Conservation (phyloP, 53 echinoderm and acorn worm species). For the Mesocentrotus franciscanus region DNA sequence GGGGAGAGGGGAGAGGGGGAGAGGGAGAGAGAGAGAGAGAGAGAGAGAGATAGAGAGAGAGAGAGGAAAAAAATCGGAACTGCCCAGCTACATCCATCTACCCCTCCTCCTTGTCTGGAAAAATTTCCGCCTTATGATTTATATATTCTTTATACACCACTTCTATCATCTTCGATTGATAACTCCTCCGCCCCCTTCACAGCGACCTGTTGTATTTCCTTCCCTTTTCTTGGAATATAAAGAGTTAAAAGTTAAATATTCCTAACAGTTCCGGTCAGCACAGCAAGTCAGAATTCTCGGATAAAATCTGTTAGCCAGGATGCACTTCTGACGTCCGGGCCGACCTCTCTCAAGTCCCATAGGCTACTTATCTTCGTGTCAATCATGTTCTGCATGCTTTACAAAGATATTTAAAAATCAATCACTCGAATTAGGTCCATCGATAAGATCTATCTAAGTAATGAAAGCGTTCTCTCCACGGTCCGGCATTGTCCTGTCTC, state of each 20-base stretch:
- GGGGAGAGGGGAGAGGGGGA: no score
- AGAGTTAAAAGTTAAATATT: neutral
- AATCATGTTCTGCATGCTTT: neutral
- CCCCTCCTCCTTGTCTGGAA: no score
- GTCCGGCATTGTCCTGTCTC: neutral
- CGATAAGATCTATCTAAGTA: neutral
- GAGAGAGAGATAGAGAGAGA: no score
- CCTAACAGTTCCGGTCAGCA: slow-evolving; percentile 2
- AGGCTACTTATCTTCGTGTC: slow-evolving; percentile 11
- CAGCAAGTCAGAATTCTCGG: neutral
- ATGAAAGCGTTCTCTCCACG: neutral
- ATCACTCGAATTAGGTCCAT: neutral
- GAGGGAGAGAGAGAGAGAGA: no score
- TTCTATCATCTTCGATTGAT: neutral
- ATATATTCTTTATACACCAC: no score
- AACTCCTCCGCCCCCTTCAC: neutral
- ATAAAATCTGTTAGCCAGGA: neutral
- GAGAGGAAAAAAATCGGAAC: no score
- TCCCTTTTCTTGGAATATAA: neutral
- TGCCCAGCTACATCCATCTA: no score
- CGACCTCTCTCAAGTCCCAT: neutral
- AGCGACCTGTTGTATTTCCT: neutral
- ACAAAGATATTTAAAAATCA: neutral
- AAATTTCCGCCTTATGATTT: no score
- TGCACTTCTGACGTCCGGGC: neutral